phyloP scores from a whole-genome alignment of 2,113 vertebrate genomes.

The Phodopus roborovskii region DNA sequence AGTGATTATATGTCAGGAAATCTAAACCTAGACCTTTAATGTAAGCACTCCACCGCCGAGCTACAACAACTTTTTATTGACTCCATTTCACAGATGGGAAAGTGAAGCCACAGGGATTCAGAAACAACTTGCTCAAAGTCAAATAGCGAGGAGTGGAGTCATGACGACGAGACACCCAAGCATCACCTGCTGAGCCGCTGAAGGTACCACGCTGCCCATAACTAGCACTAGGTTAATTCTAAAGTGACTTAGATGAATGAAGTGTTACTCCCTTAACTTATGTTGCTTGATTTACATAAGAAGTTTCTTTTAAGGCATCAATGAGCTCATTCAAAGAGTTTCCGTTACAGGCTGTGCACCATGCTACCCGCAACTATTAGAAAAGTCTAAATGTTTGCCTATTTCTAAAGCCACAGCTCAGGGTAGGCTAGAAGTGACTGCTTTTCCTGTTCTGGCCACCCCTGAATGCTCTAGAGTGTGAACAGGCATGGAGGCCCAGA shows the following conservation, averaged over 20 bases:
- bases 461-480: slow-evolving; percentile 52
- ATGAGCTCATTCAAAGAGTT: background rate
- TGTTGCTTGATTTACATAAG: slow-evolving; percentile 40
- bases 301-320: slow-evolving; percentile 24
- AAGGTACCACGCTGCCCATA: background rate
- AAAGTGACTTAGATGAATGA: background rate
- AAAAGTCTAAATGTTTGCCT: background rate
- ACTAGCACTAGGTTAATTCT: background rate
- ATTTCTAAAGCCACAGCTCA: background rate
- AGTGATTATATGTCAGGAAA: background rate
- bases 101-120: background rate
- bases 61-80: slow-evolving; percentile 45
- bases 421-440: background rate
- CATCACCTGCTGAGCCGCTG: background rate
- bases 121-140: slow-evolving; percentile 6
- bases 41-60: background rate
- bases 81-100: slow-evolving; percentile 33
- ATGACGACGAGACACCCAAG: slow-evolving; percentile 29
- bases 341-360: background rate
- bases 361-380: background rate
- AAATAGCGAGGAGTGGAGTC: background rate
- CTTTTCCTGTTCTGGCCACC: background rate
- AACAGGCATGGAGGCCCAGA: background rate
- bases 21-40: background rate
- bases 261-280: background rate